Evolutionary conservation across 2,113 vertebrate species (phyloP), one percentile per base, ranked within the genome.

Genomic region (Balaenoptera acutorostrata): DNA sequence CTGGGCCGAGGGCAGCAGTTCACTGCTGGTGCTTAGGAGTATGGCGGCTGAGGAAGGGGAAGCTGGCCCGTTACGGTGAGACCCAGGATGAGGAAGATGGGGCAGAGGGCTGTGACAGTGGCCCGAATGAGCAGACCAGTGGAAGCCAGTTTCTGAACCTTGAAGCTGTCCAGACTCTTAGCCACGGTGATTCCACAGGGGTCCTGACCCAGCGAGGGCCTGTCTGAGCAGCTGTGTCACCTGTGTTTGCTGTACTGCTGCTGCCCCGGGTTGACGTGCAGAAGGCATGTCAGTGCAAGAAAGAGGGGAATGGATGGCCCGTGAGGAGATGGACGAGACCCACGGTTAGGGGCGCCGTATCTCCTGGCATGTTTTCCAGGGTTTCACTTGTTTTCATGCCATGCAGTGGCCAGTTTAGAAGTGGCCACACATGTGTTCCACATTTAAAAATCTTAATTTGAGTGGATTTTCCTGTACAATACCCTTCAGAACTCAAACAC

Each of bases 371-470:
- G 59, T 71, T 92, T 85, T 61, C 46, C 8, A 49, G 31, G 39
- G 44, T 83, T 92, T 81, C 72, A 61, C 13, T 25, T 64, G 20
- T 8, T 74, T 81, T 55, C 20, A 39, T 29, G 64, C 18, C 31
- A 55, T 31, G 46, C 33, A 68, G 25, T 29, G 31, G 49, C 18
- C 10, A 52, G 44, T 4, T 31, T 69, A 57, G n/a, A 94, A 92
- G 44, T 59, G 29, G 49, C 14, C 6, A 23, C 17, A 49, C 39
- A 39, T 13, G 49, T 27, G 52, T 27, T 81, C 11, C 64, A 18
- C n/a, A 31, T 20, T 39, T 92, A 82, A 64, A 96, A 77, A 64
- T 93, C 41, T 90, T 74, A 41, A 93, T 52, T 63, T 83, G 66
- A 92, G 39, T 29, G 25, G 21, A n/a, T 75, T 92, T 89, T 94